Base-by-base conservation (phyloP, 2,888 invertebrate species). In the Polyommatus iphigenia region DNA sequence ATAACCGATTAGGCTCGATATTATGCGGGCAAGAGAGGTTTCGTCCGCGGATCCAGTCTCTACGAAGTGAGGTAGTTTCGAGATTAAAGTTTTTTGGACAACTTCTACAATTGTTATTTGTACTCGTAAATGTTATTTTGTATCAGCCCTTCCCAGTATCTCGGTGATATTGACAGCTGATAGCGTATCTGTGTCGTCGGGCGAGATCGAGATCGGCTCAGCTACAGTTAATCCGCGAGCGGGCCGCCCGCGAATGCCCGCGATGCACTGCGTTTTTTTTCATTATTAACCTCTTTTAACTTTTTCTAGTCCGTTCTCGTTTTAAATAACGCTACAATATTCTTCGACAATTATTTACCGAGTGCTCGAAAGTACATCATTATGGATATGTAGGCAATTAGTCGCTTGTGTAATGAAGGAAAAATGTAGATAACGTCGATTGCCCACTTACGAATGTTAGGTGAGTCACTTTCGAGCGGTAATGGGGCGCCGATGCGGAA, bases 401-500 rank as follows among this genome's bases (percentile, higher is more conserved):
- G 72, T 78, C 36, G 72, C 57, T 72, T 59, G 72, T 59, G 77
- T 57, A 41, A 54, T 57, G 71, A 41, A 72, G 72, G 72, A 59
- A 78, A 78, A 73, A 73, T 72, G 41, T 54, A 59, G 77, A 72
- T 77, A 72, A 73, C 41, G 57, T 77, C 54, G 77, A 72, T 32
- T 72, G 77, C 41, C 67, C 50, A 77, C 54, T 71, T 29, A 77
- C 77, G 54, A 77, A 73, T 73, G 79, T 78, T 77, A 79, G 79
- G 81, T 85, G 85, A 86, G 84, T 86, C 85, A 87, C 85, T 85
- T 86, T 86, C 84, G 82, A 84, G 83, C 81, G 82, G 81, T 87
- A 87, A 88, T 85, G 84, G 84, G 85, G 82, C 83, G 82, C 80
- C 82, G 80, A 85, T 79, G 85, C 85, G 87, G 86, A 87, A 88